A percentile compares a stretch with the other conserved stretches of the same genome.
These are phyloP conservation scores for Augiades crinisus DNA, from an alignment of 2,888 invertebrate genomes.

Conservation along the genomic window DNA sequence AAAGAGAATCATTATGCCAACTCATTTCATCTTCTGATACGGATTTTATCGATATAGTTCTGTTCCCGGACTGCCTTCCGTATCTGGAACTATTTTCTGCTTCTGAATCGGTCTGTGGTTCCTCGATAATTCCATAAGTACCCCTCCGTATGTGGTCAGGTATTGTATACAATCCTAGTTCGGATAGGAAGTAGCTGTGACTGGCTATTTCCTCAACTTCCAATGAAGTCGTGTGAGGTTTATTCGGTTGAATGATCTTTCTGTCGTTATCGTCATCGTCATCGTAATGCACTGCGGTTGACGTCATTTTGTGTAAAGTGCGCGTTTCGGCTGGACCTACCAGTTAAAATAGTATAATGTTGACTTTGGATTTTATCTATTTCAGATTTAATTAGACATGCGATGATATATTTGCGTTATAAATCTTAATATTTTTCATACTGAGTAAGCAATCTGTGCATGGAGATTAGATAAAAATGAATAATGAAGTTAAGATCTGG, in stretches of 20 bases:
- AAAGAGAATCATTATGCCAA: conserved; percentile 76
- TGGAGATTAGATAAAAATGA: conserved; percentile 28
- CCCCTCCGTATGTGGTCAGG: conserved; percentile 70
- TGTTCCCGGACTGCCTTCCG: conserved; percentile 56
- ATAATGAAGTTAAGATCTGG: conserved; percentile 37
- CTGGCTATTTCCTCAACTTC: conserved; percentile 83
- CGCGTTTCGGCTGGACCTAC: conserved; percentile 85
- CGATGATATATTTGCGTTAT: conserved; percentile 48
- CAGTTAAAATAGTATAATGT: conserved; percentile 75
- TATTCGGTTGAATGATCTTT: conserved; percentile 68
- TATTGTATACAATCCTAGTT: conserved; percentile 69
- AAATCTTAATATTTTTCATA: conserved; percentile 32
- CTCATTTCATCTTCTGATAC: conserved; percentile 84
- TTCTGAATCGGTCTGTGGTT: conserved; percentile 77
- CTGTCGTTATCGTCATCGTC: conserved; percentile 70
- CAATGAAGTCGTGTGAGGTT: conserved; percentile 76
- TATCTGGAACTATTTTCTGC: conserved; percentile 65
- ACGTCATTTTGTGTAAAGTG: conserved; percentile 84
- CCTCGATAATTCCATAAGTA: conserved; percentile 74
- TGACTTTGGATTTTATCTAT: conserved; percentile 48
- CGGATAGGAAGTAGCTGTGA: conserved; percentile 80
- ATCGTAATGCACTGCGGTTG: conserved; percentile 81
- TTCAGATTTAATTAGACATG: conserved; percentile 44
- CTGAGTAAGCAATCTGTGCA: conserved; percentile 39
- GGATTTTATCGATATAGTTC: conserved; percentile 84